phyloP scores from a whole-genome alignment of 1,140 invertebrate genomes.

The Drosophila funebris region DNA sequence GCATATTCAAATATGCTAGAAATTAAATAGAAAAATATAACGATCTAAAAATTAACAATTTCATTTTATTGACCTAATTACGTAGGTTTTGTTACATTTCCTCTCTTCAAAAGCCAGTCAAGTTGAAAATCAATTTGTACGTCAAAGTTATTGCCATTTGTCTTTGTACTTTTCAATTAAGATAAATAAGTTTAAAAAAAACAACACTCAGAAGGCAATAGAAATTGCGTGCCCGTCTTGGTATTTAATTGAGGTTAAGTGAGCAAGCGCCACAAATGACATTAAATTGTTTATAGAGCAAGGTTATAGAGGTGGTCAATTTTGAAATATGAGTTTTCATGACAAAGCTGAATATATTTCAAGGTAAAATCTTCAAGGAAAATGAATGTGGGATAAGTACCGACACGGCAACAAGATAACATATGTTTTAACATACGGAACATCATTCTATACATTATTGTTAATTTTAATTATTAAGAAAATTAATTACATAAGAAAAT shows the following conservation, averaged over 20 bases:
- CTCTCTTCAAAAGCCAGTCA: not conserved
- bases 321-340: constrained; percentile 50
- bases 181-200: constrained; percentile 32
- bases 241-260: constrained; percentile 66
- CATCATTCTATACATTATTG: too few species aligned
- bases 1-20: constrained; percentile 5
- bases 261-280: constrained; percentile 37
- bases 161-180: constrained; percentile 56
- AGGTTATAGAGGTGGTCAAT: constrained; percentile 44
- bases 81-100: not conserved
- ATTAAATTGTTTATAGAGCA: constrained; percentile 71
- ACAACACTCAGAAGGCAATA: too few species aligned
- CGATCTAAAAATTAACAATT: constrained; percentile 1
- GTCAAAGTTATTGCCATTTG: constrained; percentile 40
- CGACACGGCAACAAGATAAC: not conserved
- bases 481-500: too few species aligned
- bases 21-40: not conserved
- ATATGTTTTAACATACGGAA: too few species aligned
- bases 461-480: too few species aligned
- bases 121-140: constrained; percentile 26
- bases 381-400: not conserved
- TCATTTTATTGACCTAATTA: constrained; percentile 54
- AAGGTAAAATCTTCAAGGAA: constrained; percentile 26
- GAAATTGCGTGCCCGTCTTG: constrained; percentile 53
- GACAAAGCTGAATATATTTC: constrained; percentile 21